Evolutionary conservation across 2,888 invertebrate species (phyloP), one percentile per base, ranked within the genome.

Genomic region (Drosophila anceps): DNA sequence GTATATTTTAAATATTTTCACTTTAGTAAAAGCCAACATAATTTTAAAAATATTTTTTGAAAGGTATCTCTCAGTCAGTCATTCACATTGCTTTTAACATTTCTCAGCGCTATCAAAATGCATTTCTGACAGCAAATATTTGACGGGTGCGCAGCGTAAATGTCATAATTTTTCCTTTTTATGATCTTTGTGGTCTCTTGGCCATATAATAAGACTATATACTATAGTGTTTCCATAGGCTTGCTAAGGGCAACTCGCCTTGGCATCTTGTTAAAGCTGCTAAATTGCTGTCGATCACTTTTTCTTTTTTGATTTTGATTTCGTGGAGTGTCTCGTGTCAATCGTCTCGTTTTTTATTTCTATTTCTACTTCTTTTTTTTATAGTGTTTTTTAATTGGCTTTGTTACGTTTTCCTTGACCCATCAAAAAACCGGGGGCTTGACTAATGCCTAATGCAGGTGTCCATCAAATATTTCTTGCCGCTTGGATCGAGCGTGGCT

Each of bases 241-340:
- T n/a, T 50, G 31, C n/a, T 35, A 35, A 53, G 37, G 37, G 35
- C 37, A 53, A 24, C 55, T 35, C 29, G 41, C 64, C 48, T 63
- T 63, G 29, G 43, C 60, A 57, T 57, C 64, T 61, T 13, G 53
- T 61, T 55, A 58, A 60, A 44, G 58, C 60, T 20, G 35, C 59
- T 59, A 55, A 78, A 65, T 73, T 41, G 63, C 53, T 76, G 69
- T 69, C 66, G 18, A 78, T 72, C 62, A 62, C 55, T 58, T 58
- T 58, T 44, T 58, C 33, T n/a, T 43, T 58, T 48, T 48, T n/a
- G 27, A 20, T 33, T 51, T 51, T 13, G 35, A 24, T 41, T 39
- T 29, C 12, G 37, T 51, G 5, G 31, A 39, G 31, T 41, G 48
- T 57, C 31, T 24, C 65, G 68, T 57, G 55, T 55, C 79, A 80